These are phyloP conservation scores for Lytechinus variegatus DNA, from an alignment of 35 echinoderm and acorn worm genomes.

Conservation along the genomic window DNA sequence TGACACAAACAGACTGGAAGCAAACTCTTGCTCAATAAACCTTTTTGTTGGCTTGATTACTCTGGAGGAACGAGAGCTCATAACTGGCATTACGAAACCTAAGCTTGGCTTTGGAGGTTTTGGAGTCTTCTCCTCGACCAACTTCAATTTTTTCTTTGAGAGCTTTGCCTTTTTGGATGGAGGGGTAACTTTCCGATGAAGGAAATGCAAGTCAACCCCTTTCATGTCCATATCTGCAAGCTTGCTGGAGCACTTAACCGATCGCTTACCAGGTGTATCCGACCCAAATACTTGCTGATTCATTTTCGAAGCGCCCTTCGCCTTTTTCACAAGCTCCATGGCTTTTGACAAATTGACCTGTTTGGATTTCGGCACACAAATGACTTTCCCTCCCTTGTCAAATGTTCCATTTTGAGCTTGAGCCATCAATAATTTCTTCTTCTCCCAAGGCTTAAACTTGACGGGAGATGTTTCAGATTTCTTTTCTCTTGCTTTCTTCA, in stretches of 20 bases:
- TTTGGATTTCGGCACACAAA: constrained; percentile 43
- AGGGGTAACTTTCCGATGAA: constrained; percentile 54
- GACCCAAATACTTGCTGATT: not conserved
- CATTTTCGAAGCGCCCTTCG: constrained; percentile 34
- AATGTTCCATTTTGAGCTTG: constrained; percentile 10
- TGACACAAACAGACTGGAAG: not conserved
- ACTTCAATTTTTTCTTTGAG: not conserved
- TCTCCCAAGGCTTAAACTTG: constrained; percentile 40
- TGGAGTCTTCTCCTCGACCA: constrained; percentile 49
- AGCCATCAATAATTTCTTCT: constrained; percentile 32
- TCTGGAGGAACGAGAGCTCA: constrained; percentile 84
- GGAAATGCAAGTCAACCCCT: constrained; percentile 45
- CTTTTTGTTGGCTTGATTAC: constrained; percentile 93
- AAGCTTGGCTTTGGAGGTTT: constrained; percentile 37
- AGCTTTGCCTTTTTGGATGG: not conserved
- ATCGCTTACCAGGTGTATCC: constrained; percentile 54
- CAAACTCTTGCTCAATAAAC: constrained; percentile 72
- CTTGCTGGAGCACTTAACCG: constrained; percentile 66
- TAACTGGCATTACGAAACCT: constrained; percentile 73
- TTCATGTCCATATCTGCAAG: constrained; percentile 63
- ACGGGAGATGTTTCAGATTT: constrained; percentile 38
- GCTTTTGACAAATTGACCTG: constrained; percentile 42
- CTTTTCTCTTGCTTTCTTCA: constrained; percentile 73
- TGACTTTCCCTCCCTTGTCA: constrained; percentile 22
- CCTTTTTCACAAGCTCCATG: constrained; percentile 42